These are phyloP conservation scores for Tineola bisselliella DNA, from an alignment of 2,888 invertebrate genomes.

Conservation along the genomic window DNA sequence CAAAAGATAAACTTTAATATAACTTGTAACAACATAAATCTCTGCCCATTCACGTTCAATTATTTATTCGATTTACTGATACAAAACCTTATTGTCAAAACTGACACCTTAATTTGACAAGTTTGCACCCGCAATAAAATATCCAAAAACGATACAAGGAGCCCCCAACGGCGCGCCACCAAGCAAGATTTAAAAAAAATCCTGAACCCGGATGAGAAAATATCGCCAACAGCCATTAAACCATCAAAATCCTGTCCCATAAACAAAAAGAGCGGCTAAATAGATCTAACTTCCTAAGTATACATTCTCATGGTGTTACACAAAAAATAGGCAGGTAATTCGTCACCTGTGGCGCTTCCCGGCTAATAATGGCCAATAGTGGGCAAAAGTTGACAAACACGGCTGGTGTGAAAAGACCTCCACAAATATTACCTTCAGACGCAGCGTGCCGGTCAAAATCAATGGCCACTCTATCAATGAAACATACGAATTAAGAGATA, in stretches of 20 bases:
- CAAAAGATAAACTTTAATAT: background rate
- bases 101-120: conserved; percentile 4
- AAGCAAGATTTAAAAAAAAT: conserved; percentile 1
- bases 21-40: background rate
- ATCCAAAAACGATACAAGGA: background rate
- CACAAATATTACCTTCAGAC: background rate
- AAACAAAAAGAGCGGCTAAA: conserved; percentile 23
- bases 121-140: conserved; percentile 4
- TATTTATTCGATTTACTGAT: background rate
- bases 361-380: conserved; percentile 9
- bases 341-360: conserved; percentile 51
- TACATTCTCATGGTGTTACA: conserved; percentile 22
- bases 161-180: conserved; percentile 6
- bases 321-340: conserved; percentile 42
- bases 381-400: background rate
- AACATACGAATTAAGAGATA: background rate
- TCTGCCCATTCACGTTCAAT: background rate
- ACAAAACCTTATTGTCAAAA: conserved; percentile 1
- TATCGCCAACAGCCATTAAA: conserved; percentile 10
- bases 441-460: background rate
- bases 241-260: conserved; percentile 17
- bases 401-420: background rate
- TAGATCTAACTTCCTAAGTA: conserved; percentile 34
- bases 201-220: conserved; percentile 13
- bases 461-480: background rate